Evolutionary conservation across 2,888 invertebrate genomes (phyloP).

Genomic region (Sesamia inferens): DNA sequence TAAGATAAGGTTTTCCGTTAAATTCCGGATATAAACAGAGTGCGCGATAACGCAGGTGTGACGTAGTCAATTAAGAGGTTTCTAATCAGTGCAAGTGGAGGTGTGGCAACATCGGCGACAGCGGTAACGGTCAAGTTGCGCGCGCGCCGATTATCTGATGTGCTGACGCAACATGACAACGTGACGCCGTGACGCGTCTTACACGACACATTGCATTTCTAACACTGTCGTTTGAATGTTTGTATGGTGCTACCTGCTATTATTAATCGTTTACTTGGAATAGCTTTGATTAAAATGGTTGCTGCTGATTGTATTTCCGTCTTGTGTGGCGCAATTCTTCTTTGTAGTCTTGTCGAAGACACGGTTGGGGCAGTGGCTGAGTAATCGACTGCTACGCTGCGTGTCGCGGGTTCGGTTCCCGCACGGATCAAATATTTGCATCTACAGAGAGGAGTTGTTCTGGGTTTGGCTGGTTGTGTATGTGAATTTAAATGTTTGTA

Average conservation of each 20-base stretch:
- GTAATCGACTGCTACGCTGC: too few species aligned
- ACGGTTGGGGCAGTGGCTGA: too few species aligned
- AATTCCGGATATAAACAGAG: not conserved
- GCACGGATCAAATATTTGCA: too few species aligned
- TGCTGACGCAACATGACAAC: slow-evolving; percentile 53
- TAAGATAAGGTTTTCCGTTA: not conserved
- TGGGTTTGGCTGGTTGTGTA: too few species aligned
- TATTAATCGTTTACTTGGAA: slow-evolving; percentile 22
- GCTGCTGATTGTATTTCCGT: not conserved
- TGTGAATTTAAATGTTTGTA: too few species aligned
- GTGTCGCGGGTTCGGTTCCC: too few species aligned
- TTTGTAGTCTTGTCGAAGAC: too few species aligned
- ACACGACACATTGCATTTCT: slow-evolving; percentile 30
- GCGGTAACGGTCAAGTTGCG: slow-evolving; percentile 44
- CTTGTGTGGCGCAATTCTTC: not conserved
- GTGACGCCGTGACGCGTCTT: slow-evolving; percentile 21
- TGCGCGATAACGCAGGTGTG: not conserved
- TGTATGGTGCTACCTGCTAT: not conserved
- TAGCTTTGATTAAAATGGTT: slow-evolving; percentile 3
- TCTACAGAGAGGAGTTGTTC: too few species aligned
- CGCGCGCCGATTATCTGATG: slow-evolving; percentile 56
- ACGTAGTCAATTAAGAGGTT: slow-evolving; percentile 36
- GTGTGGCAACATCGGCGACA: slow-evolving; percentile 35
- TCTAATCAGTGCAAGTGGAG: slow-evolving; percentile 45
- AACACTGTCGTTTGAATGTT: slow-evolving; percentile 7